Evolutionary conservation across 2,888 invertebrate genomes (phyloP), one percentile per base, ranked within the genome.

Genomic region (Lepeophtheirus nordmannii): DNA sequence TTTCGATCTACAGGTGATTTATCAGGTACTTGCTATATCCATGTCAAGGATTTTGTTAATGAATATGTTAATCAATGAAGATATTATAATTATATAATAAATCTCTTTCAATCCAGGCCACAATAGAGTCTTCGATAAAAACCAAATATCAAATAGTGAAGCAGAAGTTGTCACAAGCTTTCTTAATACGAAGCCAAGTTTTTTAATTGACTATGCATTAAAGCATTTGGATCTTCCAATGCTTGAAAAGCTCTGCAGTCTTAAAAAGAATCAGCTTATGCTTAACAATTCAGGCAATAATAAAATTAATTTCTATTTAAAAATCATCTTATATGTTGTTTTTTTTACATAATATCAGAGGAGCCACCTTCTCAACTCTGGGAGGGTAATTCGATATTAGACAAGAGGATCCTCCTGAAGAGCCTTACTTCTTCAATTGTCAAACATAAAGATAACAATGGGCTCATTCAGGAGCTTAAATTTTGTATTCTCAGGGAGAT

Each of bases 211-310:
- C 1, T 84, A 82, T 72, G 78, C 86, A 10, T 75, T 80, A 71
- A 79, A 83, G 23, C 80, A 82, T 68, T 79, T 86, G 17, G 80
- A 82, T 62, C 73, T 81, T 66, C 82, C 83, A 68, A 80, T 81
- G 62, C 71, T 86, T 64, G 83, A 85, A 73, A 76, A 81, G 67
- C 85, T 85, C 85, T 78, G 84, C 69, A 78, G 80, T 23, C 77
- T 80, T 61, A 76, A 79, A 67, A 80, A 80, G 5, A 80, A 80
- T 71, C 74, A 79, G 58, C 73, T 77, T 53, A 78, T 78, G 70
- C 78, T 78, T 61, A 66, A 69, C 53, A 65, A 30, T 41, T 30
- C 59, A 22, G 65, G 66, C 30, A 30, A 30, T 5, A 5, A 30
- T 71, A 73, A 74, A 8, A n/a, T 46, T 5, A n/a, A 5, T 46